Conservation (phyloP, 2,113 vertebrate species). For the Serilophus lunatus region DNA sequence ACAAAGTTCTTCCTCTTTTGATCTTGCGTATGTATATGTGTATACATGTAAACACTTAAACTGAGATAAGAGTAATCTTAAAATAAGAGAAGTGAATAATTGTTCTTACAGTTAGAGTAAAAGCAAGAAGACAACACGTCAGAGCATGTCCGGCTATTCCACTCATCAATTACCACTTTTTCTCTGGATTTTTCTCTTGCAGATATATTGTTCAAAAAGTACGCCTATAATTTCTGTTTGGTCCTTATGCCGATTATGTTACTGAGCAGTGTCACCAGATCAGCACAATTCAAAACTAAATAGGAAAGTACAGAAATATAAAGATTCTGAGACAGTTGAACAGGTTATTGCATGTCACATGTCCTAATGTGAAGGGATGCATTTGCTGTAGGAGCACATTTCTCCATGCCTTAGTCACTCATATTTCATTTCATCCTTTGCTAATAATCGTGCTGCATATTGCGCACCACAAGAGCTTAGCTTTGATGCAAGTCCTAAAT, state of each 20-base stretch:
- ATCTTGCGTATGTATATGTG: neutral
- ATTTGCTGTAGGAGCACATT: neutral
- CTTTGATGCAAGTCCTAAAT: neutral
- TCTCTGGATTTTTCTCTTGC: rapidly evolving
- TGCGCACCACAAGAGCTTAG: neutral
- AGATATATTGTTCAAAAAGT: neutral
- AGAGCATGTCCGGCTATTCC: neutral
- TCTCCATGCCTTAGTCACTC: neutral
- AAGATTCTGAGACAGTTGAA: neutral
- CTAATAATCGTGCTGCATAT: neutral
- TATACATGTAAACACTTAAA: neutral
- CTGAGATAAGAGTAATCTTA: neutral
- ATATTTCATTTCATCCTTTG: neutral
- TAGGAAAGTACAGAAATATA: neutral
- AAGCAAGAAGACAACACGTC: rapidly evolving
- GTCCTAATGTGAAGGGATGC: neutral
- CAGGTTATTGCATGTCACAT: neutral
- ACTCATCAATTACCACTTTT: neutral
- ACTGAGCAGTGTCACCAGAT: neutral
- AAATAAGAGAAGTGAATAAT: neutral
- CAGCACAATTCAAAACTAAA: neutral
- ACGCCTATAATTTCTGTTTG: neutral
- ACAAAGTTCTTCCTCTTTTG: neutral
- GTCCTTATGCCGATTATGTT: neutral
- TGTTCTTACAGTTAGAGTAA: neutral